Percentiles rank a stretch among this genome's conserved stretches.
These are phyloP conservation scores for Synanthedon tipuliformis DNA, from an alignment of 2,888 invertebrate species.

Conservation along the genomic window DNA sequence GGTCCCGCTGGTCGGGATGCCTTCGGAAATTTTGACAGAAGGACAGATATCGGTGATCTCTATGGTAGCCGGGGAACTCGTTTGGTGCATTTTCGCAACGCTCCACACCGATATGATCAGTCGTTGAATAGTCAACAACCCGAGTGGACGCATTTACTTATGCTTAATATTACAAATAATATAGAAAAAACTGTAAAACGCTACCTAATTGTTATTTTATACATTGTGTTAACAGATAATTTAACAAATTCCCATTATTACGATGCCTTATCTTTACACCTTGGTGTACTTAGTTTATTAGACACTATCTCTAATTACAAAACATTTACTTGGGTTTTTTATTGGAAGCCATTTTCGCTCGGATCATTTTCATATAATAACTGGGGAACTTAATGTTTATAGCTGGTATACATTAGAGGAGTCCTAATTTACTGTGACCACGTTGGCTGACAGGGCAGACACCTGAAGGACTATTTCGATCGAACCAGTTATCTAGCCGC, in stretches of 20 bases:
- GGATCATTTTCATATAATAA: neutral
- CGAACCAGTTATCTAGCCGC: slow-evolving; percentile 20
- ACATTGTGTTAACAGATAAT: neutral
- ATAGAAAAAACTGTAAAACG: neutral
- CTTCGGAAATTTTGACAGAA: slow-evolving; percentile 61
- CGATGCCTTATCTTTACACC: neutral
- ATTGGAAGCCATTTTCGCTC: neutral
- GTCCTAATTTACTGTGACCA: slow-evolving; percentile 4
- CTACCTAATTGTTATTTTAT: neutral
- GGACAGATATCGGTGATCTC: slow-evolving; percentile 52
- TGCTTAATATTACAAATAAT: neutral
- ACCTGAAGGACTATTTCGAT: slow-evolving; percentile 37
- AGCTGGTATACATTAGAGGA: slow-evolving; percentile 3
- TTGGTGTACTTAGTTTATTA: neutral
- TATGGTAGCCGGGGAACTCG: slow-evolving; percentile 42
- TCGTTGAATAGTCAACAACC: slow-evolving; percentile 2
- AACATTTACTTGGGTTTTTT: neutral
- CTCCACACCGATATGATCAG: slow-evolving; percentile 1
- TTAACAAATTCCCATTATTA: neutral
- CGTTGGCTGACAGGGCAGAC: slow-evolving; percentile 14
- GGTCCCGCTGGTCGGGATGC: slow-evolving; percentile 47
- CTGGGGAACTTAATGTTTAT: slow-evolving; percentile 2
- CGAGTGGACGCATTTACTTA: neutral
- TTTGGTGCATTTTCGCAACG: slow-evolving; percentile 9
- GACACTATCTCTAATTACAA: neutral